phyloP scores from a whole-genome alignment of 1,140 invertebrate species.

The Bombyx mandarina region DNA sequence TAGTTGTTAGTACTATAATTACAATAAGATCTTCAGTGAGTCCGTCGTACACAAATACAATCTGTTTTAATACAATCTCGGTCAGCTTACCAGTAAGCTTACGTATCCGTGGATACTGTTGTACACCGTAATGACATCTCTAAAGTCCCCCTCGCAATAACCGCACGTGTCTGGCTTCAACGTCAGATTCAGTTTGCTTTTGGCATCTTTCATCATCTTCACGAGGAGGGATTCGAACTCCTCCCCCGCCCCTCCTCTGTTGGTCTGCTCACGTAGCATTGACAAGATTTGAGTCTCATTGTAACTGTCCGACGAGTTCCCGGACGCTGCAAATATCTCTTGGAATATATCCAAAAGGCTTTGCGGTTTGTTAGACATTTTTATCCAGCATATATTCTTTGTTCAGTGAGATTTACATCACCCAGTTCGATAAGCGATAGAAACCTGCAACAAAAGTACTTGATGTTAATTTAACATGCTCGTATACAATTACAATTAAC shows the following conservation, averaged over 20 bases:
- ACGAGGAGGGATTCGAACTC: conserved; percentile 44
- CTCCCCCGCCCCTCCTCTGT: conserved; percentile 24
- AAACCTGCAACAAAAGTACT: no score
- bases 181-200: conserved; percentile 36
- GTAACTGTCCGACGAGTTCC: conserved; percentile 42
- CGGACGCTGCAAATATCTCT: conserved; percentile 48
- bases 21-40: no score
- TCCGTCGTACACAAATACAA: no score
- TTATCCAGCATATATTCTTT: conserved; percentile 8
- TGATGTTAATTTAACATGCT: no score
- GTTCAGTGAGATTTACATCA: not conserved
- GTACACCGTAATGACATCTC: conserved; percentile 47
- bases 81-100: conserved; percentile 47
- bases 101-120: conserved; percentile 60
- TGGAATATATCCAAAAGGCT: conserved; percentile 55
- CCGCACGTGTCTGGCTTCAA: conserved; percentile 44
- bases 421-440: not conserved
- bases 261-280: conserved; percentile 41
- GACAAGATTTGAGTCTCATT: conserved; percentile 52
- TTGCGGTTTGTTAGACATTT: conserved; percentile 55
- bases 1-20: no score
- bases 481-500: no score
- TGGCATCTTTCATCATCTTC: conserved; percentile 46
- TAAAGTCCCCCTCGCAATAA: conserved; percentile 54
- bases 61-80: no score